Conservation (phyloP, 2,888 invertebrate species). For the Nemotelus pantherinus region DNA sequence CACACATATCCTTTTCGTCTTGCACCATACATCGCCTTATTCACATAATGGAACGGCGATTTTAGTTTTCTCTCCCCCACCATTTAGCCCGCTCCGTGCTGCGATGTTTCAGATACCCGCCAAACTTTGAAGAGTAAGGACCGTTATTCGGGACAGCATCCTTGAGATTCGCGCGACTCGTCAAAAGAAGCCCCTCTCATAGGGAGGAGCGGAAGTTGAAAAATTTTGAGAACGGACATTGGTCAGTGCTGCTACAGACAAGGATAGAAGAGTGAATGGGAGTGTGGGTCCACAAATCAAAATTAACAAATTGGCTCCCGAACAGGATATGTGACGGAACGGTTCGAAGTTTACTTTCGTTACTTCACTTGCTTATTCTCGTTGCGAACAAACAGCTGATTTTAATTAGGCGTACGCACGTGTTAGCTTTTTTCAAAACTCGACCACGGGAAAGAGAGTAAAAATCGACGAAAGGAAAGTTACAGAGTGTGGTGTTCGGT, state of each 20-base stretch:
- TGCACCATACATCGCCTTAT: constrained; percentile 38
- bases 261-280: constrained; percentile 2
- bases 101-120: constrained; percentile 52
- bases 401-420: constrained; percentile 39
- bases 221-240: constrained; percentile 38
- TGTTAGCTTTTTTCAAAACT: constrained; percentile 31
- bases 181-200: constrained; percentile 18
- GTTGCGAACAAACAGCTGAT: constrained; percentile 34
- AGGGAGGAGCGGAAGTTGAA: constrained; percentile 20
- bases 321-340: background rate
- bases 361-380: background rate
- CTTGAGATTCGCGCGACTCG: constrained; percentile 35
- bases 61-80: constrained; percentile 47
- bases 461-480: constrained; percentile 7
- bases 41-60: constrained; percentile 46
- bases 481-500: constrained; percentile 5
- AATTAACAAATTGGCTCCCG: constrained; percentile 1
- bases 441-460: background rate
- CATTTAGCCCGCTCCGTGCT: constrained; percentile 37
- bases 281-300: background rate
- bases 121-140: constrained; percentile 54
- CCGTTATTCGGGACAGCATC: constrained; percentile 38
- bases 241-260: constrained; percentile 24
- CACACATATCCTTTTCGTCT: constrained; percentile 36
- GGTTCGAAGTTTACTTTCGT: background rate